Base-by-base conservation (phyloP, 2,888 invertebrate genomes). In the Pyrochroa serraticornis region DNA sequence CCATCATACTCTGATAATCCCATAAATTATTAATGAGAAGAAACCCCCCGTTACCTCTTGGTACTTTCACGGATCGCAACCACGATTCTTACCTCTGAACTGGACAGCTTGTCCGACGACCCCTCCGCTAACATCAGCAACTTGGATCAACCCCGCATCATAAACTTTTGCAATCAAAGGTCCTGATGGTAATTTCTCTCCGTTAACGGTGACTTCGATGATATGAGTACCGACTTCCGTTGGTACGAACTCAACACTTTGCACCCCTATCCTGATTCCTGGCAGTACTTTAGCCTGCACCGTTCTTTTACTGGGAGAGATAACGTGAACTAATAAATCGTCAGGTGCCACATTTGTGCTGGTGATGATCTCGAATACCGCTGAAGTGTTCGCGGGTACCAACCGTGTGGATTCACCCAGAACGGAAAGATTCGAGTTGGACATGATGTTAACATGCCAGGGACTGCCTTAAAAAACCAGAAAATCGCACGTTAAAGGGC, bases 71-170 rank as follows among this genome's bases (percentile, higher is more conserved):
- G 48, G 42, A 13, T 34, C 13, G 6, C 7, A 34, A 34, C 30
- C 22, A 7, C 8, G n/a, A 48, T 22, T 22, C 74, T 68, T 82
- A 95, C 95, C 95, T 87, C 92, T 88, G 80, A 99, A 98, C 80
- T 97, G 95, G 76, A 96, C 95, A 62, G 95, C 93, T 80, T 97
- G 94, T 50, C 97, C 97, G 35, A 97, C 95, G 61, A 93, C 89
- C 58, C 95, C 97, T 72, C 92, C 93, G 70, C 93, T 91, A 32
- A 97, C 92, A 77, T 97, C 95, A 50, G 95, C 93, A 66, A 98
- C 94, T 82, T 92, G 90, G 75, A 98, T 96, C 65, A 95, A 85
- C 66, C 92, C 91, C 63, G 96, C 90, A 79, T 97, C 95, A 81
- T 96, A 97, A 42, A 95, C 96, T 83, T 96, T 95, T 69, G 95